Evolutionary conservation across 2,113 vertebrate genomes (phyloP), one percentile per base, ranked within the genome.

Genomic region (Cyprinus carpio): DNA sequence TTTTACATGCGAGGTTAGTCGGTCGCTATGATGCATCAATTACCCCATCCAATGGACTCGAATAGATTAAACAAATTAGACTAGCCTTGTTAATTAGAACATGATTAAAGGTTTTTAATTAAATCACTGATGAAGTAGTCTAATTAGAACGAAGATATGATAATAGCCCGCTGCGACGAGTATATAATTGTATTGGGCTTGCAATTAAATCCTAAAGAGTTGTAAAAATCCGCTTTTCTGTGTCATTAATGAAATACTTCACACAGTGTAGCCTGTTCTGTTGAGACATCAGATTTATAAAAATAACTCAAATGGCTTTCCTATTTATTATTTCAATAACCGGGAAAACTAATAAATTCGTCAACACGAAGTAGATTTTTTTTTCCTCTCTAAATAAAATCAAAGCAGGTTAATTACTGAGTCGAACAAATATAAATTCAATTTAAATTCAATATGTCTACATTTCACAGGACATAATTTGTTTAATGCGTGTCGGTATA

Each of bases 81-180:
- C 95, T 93, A 95, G 91, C 86, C 95, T 95, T 94, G 96, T 97
- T 98, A 97, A 98, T 98, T 96, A 97, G 92, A 92, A 93, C 92
- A 94, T 96, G 95, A 97, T 96, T 95, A 95, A 95, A 96, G 94
- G 93, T 96, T 97, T 91, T 94, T 97, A 97, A 97, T 97, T 95
- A 94, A 95, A 95, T 96, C 93, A 94, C 91, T 94, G 94, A 95
- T 92, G 94, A 96, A 95, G 93, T 94, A 91, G 91, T 92, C 94
- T 97, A 96, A 97, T 97, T 96, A 96, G 94, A 93, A 92, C 90
- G 92, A 93, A 94, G 94, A 96, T 95, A 94, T 95, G 95, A 96
- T 96, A 96, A 97, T 96, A 94, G 92, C 92, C 93, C 94, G 92
- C 89, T 91, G 95, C 94, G 94, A 94, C 91, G 90, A 90, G 89